A percentile compares a stretch with the other conserved stretches of the same genome.
Evolutionary conservation across 35 echinoderm and acorn worm species (phyloP).

Genomic region (Apostichopus parvimensis): DNA sequence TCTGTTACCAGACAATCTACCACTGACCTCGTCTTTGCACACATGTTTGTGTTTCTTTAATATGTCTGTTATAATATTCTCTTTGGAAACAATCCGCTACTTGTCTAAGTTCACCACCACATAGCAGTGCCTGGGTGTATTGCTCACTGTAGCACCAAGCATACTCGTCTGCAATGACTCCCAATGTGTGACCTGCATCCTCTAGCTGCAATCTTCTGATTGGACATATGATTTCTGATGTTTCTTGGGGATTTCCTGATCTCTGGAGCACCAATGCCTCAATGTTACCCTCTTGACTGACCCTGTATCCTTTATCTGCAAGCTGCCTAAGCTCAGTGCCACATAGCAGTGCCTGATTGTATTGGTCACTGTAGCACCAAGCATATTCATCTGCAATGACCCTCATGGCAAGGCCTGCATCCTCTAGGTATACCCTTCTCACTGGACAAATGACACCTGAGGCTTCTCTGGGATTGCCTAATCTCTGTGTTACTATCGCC

Average conservation of each 20-base stretch:
- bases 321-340: constrained; percentile 5
- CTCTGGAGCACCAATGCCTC: not conserved
- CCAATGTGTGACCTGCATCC: not conserved
- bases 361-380: constrained; percentile 22
- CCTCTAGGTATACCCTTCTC: not conserved
- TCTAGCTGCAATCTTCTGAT: not conserved
- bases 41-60: not conserved
- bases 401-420: not conserved
- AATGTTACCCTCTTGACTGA: not conserved
- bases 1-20: not conserved
- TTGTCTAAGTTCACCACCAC: constrained; percentile 31
- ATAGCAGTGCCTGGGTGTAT: not conserved
- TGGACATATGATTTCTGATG: not conserved
- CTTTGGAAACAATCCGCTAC: constrained; percentile 23
- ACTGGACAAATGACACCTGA: not conserved
- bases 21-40: not conserved
- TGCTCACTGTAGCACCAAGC: constrained; percentile 19
- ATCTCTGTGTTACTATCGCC: not conserved
- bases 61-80: constrained; percentile 7
- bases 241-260: not conserved
- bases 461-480: not conserved
- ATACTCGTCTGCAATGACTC: constrained; percentile 10
- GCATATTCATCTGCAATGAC: not conserved
- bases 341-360: constrained; percentile 6
- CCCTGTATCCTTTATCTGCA: not conserved